A percentile compares a stretch with the other conserved stretches of the same genome.
Evolutionary conservation across 2,888 invertebrate species (phyloP).

Genomic region (Halictus ligatus): DNA sequence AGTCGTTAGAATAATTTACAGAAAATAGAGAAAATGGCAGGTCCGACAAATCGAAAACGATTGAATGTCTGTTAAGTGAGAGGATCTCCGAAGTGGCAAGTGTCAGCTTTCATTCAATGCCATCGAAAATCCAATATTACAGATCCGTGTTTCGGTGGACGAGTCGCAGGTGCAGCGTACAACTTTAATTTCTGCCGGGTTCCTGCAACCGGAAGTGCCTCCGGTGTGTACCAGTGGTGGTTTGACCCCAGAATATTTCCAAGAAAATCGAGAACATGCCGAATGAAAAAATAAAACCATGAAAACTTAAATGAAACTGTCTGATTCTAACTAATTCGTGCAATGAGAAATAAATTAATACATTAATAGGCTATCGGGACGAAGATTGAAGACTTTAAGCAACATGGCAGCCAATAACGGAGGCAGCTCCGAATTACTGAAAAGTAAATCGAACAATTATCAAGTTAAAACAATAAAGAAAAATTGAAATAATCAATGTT

Average conservation of each 20-base stretch:
- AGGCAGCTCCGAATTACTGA: not conserved
- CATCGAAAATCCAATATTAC: conserved; percentile 45
- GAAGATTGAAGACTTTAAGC: not conserved
- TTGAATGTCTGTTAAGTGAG: not conserved
- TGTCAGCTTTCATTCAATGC: conserved; percentile 12
- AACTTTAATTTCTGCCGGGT: conserved; percentile 58
- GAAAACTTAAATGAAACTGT: not conserved
- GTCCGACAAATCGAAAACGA: too few species aligned
- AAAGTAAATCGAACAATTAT: not conserved
- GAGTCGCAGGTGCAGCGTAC: conserved; percentile 52
- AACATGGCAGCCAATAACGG: not conserved
- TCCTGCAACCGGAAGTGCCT: conserved; percentile 6
- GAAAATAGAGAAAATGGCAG: not conserved
- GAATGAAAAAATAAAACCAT: not conserved
- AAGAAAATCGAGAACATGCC: not conserved
- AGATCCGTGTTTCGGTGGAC: conserved; percentile 29
- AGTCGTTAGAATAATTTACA: not conserved
- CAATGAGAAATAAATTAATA: not conserved
- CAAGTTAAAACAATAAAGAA: not conserved
- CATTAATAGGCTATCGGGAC: not conserved
- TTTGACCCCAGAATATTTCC: not conserved
- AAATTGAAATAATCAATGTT: not conserved
- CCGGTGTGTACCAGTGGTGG: not conserved
- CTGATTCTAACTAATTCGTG: too few species aligned
- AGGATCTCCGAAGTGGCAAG: not conserved